Conservation (phyloP, 2,797 vertebrate genomes). For the Lacerta agilis region DNA sequence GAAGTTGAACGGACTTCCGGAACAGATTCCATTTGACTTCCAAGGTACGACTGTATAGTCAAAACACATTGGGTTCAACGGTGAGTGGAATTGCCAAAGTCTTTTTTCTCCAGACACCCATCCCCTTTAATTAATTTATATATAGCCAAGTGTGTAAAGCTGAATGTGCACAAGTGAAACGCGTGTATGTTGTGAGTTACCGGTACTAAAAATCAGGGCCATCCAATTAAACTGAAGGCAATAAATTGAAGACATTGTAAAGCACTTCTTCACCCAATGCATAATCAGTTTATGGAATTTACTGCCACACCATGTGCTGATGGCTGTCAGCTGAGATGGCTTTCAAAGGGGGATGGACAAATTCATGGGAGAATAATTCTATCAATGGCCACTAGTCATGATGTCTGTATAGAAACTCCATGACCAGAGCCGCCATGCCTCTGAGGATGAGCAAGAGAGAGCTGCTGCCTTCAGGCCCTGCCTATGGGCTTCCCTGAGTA, state of each 20-base stretch:
- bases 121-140: too few relatives aligned
- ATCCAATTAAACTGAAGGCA: neutral
- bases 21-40: too few relatives aligned
- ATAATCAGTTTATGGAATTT: neutral
- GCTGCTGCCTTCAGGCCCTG: neutral
- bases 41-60: too few relatives aligned
- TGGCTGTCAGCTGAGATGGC: neutral
- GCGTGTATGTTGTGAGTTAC: too few relatives aligned
- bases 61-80: too few relatives aligned
- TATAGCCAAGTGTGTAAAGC: too few relatives aligned
- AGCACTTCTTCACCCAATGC: neutral
- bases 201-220: too few relatives aligned
- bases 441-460: neutral
- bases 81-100: too few relatives aligned
- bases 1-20: too few relatives aligned
- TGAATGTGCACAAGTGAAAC: too few relatives aligned
- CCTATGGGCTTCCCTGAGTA: neutral
- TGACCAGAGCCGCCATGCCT: neutral
- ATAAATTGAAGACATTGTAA: neutral
- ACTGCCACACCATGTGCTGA: neutral
- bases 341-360: neutral
- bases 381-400: neutral
- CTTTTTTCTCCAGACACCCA: too few relatives aligned
- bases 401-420: neutral
- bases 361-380: neutral